Conservation (phyloP, 2,888 invertebrate genomes). For the Andrena trimmerana region DNA sequence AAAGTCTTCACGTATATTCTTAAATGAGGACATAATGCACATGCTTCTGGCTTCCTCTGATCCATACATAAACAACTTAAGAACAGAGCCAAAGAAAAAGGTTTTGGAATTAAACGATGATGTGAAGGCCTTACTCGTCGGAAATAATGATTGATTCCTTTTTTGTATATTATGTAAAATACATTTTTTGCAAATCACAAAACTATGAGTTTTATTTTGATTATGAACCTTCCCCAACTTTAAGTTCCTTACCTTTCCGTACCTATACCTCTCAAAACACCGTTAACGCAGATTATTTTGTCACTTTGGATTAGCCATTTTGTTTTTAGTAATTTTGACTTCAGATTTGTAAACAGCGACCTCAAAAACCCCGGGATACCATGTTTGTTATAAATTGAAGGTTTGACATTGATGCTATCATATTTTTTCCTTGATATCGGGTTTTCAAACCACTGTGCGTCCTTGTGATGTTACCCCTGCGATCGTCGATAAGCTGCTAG, state of each 20-base stretch:
- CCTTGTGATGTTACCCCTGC: too few species aligned
- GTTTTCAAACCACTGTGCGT: too few species aligned
- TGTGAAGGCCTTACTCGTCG: neutral
- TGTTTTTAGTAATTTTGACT: neutral
- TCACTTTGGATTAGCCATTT: neutral
- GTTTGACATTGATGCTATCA: too few species aligned
- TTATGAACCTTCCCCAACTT: neutral
- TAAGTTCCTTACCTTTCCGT: too few species aligned
- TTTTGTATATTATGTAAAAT: neutral
- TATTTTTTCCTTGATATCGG: too few species aligned
- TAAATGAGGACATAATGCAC: neutral
- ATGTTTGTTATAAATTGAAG: too few species aligned
- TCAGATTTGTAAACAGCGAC: neutral
- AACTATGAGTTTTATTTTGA: neutral
- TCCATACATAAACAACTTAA: slow-evolving; percentile 3
- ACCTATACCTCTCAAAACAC: too few species aligned
- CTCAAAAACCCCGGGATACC: too few species aligned
- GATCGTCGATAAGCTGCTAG: too few species aligned
- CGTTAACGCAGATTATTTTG: neutral
- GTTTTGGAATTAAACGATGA: neutral
- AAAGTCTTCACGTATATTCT: slow-evolving; percentile 5
- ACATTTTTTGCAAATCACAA: neutral
- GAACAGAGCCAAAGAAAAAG: neutral
- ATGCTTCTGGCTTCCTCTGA: slow-evolving; percentile 4
- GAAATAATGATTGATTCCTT: neutral